Base-by-base conservation (phyloP, 2,113 vertebrate species). In the Eubucco bourcierii region DNA sequence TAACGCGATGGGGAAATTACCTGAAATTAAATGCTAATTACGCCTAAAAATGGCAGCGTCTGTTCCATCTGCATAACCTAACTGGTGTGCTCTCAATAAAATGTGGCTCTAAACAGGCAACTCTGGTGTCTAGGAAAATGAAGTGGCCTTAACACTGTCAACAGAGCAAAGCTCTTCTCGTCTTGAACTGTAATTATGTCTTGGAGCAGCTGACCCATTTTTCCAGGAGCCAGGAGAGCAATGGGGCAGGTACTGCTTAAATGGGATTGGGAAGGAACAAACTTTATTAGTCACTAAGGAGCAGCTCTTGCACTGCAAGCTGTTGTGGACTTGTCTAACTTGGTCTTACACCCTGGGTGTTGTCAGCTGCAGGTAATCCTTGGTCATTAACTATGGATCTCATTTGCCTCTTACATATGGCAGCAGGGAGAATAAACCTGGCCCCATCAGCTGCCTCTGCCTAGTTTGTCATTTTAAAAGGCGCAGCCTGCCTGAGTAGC, bases 11-110 rank as follows among this genome's bases (percentile, higher is more conserved):
- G 82, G 58, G 70, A 95, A 94, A 94, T 74, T 60, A 56, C 90
- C 8, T 68, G 84, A 90, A 95, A 95, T 93, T 58, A 95, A 96
- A 93, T 96, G 87, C 13, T 93, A 91, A 95, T 95, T 93, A 53
- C 33, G 59, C 90, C 82, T 95, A 94, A 95, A 96, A 94, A 84
- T 65, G 83, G 73, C 87, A 90, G 46, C 2, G 1, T 73, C 82
- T 79, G 29, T 84, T 94, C 80, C 58, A 78, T 83, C 68, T 88
- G 72, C 82, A 91, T 72, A 96, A 93, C 76, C 82, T 78, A 39
- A 28, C 82, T 64, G 61, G 47, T 66, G 61, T 52, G 73, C 82
- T 95, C 91, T 96, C 85, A 88, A 58, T 93, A 88, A 81, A 81
- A 86, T 29, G 65, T 94, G 72, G 37, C 29, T 66, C 84, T 65